Percentiles rank a stretch among this genome's conserved stretches.
phyloP scores from a whole-genome alignment of 2,888 invertebrate genomes.

The Drosophila demipolita region DNA sequence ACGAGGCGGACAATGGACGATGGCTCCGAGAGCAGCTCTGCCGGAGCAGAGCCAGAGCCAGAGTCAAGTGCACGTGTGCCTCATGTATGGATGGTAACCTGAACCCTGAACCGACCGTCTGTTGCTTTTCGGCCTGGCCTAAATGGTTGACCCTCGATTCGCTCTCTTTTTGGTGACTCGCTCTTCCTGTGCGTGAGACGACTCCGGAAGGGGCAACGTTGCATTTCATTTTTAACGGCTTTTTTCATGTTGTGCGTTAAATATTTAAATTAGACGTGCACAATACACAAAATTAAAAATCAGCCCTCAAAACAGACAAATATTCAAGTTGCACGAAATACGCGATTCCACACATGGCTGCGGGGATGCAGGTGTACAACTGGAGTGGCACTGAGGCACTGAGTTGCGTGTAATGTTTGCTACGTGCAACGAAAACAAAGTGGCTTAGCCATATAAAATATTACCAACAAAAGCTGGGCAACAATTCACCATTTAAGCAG shows the following conservation, averaged over 20 bases:
- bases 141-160: constrained; percentile 51
- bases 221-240: constrained; percentile 58
- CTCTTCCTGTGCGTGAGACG: constrained; percentile 30
- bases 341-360: constrained; percentile 42
- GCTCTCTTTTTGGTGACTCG: constrained; percentile 4
- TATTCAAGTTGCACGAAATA: constrained; percentile 63
- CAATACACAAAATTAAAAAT: constrained; percentile 17
- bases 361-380: not conserved
- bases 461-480: not conserved
- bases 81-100: constrained; percentile 44
- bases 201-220: constrained; percentile 54
- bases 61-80: constrained; percentile 54
- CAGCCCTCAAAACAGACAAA: constrained; percentile 39
- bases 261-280: constrained; percentile 42
- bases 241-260: constrained; percentile 28
- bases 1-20: constrained; percentile 57
- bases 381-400: not conserved
- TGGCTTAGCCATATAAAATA: constrained; percentile 2
- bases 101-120: constrained; percentile 24
- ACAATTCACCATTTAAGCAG: constrained; percentile 29
- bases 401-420: constrained; percentile 53
- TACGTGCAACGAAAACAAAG: constrained; percentile 53
- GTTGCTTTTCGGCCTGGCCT: constrained; percentile 33
- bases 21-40: constrained; percentile 38
- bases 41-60: constrained; percentile 35